Evolutionary conservation across 2,797 vertebrate species (phyloP), one percentile per base, ranked within the genome.

Genomic region (Gymnothorax reevesii): DNA sequence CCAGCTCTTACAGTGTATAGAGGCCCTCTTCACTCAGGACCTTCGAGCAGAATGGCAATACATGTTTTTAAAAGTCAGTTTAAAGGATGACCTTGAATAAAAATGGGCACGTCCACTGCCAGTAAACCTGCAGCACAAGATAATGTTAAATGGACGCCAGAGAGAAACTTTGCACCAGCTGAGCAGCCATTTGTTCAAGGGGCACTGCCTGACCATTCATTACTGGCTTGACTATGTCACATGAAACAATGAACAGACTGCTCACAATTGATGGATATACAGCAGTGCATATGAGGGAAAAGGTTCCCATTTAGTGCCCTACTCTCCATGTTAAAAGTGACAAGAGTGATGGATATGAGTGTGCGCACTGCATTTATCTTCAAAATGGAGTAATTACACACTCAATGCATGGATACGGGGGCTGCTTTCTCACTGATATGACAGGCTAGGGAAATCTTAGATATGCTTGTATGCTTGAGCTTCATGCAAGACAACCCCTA

Each of bases 321-420:
- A 95, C 94, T 95, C 96, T 94, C 93, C 92, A 91, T 94, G 95
- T 96, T 95, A 94, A 94, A 95, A 94, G 94, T 96, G 97, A 97
- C 97, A 97, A 94, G 89, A 87, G 93, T 97, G 97, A 98, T 97
- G 96, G 96, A 98, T 98, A 96, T 96, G 94, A 96, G 95, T 95
- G 92, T 91, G 95, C 94, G 94, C 94, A 95, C 95, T 93, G 96
- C 96, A 97, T 97, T 97, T 97, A 97, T 97, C 97, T 97, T 97
- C 95, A 95, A 97, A 97, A 97, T 97, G 94, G 95, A 97, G 97
- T 97, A 97, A 97, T 97, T 97, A 97, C 95, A 94, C 92, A 95
- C 93, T 96, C 95, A 96, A 95, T 96, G 96, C 94, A 93, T 94
- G 94, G 95, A 94, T 95, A 96, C 33, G 96, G 96, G 97, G 96